phyloP scores from a whole-genome alignment of 2,113 vertebrate species.

The Megalops atlanticus region DNA sequence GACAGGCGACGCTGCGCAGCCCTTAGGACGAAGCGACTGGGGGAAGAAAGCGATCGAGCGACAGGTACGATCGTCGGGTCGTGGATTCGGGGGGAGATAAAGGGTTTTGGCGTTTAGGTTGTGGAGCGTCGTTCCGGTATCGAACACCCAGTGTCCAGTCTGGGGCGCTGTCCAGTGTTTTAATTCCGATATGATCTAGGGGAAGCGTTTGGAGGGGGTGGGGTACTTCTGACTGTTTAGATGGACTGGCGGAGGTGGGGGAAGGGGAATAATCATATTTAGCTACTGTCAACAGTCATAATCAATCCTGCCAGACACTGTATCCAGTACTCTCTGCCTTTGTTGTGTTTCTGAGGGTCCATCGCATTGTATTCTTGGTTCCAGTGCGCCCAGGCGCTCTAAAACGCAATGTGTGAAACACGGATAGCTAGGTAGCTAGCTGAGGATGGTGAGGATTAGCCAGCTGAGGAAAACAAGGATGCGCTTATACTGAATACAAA shows the following conservation, averaged over 20 bases:
- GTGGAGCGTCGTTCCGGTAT: background rate
- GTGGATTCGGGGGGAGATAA: background rate
- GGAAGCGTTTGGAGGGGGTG: background rate
- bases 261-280: conserved; percentile 15
- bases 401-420: background rate
- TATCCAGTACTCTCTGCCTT: too few species aligned
- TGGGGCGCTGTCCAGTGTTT: conserved; percentile 6
- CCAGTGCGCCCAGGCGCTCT: background rate
- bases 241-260: conserved; percentile 11
- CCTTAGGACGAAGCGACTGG: conserved; percentile 4
- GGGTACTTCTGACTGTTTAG: conserved; percentile 15
- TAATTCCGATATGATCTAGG: background rate
- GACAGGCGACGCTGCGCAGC: background rate
- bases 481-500: background rate
- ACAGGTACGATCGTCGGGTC: background rate
- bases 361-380: too few species aligned
- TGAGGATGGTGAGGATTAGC: background rate
- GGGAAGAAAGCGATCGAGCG: background rate
- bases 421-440: background rate
- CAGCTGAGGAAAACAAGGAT: background rate
- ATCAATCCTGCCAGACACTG: background rate
- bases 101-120: too few species aligned
- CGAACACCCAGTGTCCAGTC: background rate
- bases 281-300: conserved; percentile 4
- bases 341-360: too few species aligned